Percentiles rank a stretch among this genome's conserved stretches.
Conservation (phyloP, 2,797 vertebrate species). For the Odontamblyopus rebecca region DNA sequence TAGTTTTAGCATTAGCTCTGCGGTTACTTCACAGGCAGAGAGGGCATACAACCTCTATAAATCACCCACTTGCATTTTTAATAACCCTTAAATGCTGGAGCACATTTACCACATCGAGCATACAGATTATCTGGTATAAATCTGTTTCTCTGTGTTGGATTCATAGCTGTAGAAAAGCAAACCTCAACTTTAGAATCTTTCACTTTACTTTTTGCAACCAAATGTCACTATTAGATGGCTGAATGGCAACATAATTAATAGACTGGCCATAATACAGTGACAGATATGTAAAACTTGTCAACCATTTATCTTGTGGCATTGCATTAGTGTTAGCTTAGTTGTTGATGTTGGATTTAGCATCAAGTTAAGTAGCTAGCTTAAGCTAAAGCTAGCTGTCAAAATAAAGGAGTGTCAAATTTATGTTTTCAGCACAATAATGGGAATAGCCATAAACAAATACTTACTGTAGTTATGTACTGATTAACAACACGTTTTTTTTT, state of each 20-base stretch:
- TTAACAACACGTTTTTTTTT: not conserved
- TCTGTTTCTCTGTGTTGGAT: not conserved
- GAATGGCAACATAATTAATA: not conserved
- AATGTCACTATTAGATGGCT: not conserved
- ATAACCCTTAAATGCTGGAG: not conserved
- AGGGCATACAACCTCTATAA: not conserved
- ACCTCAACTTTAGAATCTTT: not conserved
- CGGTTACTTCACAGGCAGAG: not conserved
- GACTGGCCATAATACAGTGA: not conserved
- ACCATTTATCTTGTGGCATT: too few relatives aligned
- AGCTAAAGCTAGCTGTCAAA: slow-evolving; percentile 47
- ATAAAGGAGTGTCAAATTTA: not conserved
- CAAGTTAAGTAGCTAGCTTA: slow-evolving; percentile 14
- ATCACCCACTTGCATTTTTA: not conserved
- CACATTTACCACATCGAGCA: not conserved
- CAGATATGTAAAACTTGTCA: not conserved
- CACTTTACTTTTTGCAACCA: not conserved
- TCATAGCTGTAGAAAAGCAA: not conserved
- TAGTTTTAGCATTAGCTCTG: slow-evolving; percentile 1
- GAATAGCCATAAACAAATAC: not conserved
- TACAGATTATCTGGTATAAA: not conserved
- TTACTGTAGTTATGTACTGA: too few relatives aligned
- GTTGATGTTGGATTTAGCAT: not conserved
- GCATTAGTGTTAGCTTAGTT: not conserved
- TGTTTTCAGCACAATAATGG: not conserved